Conservation (phyloP, 2,113 vertebrate species). For the Myocastor coypus region DNA sequence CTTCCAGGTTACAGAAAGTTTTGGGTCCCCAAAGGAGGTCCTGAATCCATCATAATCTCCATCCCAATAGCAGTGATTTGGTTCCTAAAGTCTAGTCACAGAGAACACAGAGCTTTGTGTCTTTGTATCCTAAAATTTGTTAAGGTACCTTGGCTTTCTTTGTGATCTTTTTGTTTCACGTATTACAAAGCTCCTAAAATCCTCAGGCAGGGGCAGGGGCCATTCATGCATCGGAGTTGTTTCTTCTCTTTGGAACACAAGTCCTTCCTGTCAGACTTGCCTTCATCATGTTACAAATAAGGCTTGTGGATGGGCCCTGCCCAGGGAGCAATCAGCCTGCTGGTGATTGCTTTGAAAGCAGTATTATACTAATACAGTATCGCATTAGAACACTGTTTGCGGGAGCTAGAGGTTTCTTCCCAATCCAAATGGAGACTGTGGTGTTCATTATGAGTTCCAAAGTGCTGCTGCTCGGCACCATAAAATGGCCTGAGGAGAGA, state of each 20-base stretch:
- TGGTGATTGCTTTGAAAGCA: constrained; percentile 76
- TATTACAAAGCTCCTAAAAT: constrained; percentile 25
- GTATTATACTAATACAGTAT: constrained; percentile 69
- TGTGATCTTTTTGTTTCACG: neutral
- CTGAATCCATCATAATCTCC: neutral
- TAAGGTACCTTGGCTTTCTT: constrained; percentile 37
- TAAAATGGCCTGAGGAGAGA: constrained; percentile 80
- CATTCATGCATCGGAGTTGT: neutral
- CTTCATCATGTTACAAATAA: constrained; percentile 65
- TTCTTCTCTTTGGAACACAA: constrained; percentile 57
- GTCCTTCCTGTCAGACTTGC: constrained; percentile 57
- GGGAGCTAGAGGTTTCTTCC: constrained; percentile 78
- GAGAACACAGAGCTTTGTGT: neutral
- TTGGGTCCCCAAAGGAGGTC: neutral
- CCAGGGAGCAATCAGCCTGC: constrained; percentile 58
- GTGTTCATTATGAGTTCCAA: constrained; percentile 81
- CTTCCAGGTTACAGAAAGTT: neutral
- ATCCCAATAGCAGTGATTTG: neutral
- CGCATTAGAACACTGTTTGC: constrained; percentile 81
- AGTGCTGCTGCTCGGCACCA: constrained; percentile 65
- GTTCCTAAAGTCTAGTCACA: neutral
- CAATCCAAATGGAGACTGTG: constrained; percentile 79
- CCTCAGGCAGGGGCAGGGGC: constrained; percentile 12
- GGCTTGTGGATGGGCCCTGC: neutral
- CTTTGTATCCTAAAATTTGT: neutral